Evolutionary conservation across 2,797 vertebrate genomes (phyloP).

Genomic region (Ciconia nigra): DNA sequence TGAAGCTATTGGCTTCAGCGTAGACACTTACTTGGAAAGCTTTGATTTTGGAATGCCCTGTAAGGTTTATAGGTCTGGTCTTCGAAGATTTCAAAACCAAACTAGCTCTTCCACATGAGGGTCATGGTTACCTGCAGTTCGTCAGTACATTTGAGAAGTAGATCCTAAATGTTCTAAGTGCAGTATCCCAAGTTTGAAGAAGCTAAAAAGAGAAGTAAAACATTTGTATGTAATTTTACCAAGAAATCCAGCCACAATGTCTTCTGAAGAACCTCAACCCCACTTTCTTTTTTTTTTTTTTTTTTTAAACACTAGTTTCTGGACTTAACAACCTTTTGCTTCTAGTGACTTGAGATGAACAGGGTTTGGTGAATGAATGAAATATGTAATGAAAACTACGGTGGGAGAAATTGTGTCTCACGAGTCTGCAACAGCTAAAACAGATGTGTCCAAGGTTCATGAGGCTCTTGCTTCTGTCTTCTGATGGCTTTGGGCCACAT

Average conservation of each 20-base stretch:
- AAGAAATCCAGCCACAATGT: not conserved
- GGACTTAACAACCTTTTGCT: not conserved
- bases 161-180: not conserved
- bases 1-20: not conserved
- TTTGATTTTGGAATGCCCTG: not conserved
- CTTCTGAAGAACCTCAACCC: not conserved
- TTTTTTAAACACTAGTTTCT: not conserved
- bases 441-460: not conserved
- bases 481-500: not conserved
- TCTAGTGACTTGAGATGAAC: not conserved
- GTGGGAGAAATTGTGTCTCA: not conserved
- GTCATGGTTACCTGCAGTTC: not conserved
- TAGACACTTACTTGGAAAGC: not conserved
- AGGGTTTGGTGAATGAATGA: not conserved
- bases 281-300: not conserved
- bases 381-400: not conserved
- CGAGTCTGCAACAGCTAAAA: not conserved
- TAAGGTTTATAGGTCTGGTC: not conserved
- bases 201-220: not conserved
- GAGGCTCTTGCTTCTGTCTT: not conserved
- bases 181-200: not conserved
- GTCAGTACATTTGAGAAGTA: not conserved
- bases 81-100: not conserved
- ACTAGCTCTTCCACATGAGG: not conserved
- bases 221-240: not conserved